Evolutionary conservation across 2,797 vertebrate genomes (phyloP).

Genomic region (Leuciscus waleckii): DNA sequence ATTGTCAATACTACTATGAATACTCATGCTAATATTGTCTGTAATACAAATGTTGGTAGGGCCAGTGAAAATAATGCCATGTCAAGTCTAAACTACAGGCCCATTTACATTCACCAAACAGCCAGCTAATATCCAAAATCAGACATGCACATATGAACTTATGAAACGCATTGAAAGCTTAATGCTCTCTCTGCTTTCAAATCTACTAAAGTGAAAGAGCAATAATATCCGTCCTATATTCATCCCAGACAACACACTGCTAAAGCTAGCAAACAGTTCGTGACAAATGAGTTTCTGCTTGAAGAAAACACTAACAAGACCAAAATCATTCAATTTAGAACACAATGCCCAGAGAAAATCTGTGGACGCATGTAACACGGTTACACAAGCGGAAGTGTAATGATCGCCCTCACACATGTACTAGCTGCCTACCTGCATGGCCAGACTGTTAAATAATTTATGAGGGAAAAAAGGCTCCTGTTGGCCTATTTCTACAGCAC

Average conservation of each 20-base stretch:
- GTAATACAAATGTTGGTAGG: no score
- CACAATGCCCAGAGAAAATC: not conserved
- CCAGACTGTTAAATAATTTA: slow-evolving; percentile 41
- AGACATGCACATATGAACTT: not conserved
- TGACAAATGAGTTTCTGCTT: slow-evolving; percentile 9
- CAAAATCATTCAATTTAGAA: not conserved
- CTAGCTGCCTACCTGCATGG: slow-evolving; percentile 28
- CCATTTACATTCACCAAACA: slow-evolving; percentile 9
- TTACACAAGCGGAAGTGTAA: not conserved
- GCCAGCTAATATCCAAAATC: slow-evolving; percentile 5
- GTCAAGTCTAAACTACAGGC: not conserved
- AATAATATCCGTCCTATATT: slow-evolving; percentile 10
- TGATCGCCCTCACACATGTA: not conserved
- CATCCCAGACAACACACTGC: not conserved
- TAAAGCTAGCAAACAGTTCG: slow-evolving; percentile 1
- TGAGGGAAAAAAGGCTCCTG: slow-evolving; percentile 2
- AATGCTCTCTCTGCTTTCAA: not conserved
- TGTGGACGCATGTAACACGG: not conserved
- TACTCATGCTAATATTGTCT: no score
- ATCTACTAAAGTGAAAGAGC: slow-evolving; percentile 28
- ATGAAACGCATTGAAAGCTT: not conserved
- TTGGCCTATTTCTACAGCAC: slow-evolving; percentile 23
- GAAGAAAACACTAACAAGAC: slow-evolving; percentile 15
- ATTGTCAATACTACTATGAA: no score
- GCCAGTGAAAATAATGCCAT: not conserved